phyloP scores from a whole-genome alignment of 2,888 invertebrate species.

The Notodonta dromedarius region DNA sequence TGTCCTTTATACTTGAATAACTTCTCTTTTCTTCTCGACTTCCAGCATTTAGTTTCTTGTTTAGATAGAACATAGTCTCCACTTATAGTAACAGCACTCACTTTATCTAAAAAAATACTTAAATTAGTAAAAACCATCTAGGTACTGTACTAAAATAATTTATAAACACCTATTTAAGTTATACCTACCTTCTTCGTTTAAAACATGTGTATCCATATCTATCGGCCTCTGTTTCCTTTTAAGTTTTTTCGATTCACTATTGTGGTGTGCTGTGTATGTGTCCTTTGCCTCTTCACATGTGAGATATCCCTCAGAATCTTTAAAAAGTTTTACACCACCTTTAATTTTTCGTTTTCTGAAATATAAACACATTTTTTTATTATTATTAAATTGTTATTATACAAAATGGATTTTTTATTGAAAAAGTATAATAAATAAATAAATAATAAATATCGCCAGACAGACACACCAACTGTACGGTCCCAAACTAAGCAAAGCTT shows the following conservation, averaged over 20 bases:
- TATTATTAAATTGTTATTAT: too few relatives aligned
- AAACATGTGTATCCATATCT: constrained; percentile 38
- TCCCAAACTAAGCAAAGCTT: too few relatives aligned
- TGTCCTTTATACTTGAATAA: constrained; percentile 73
- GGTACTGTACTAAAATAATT: neutral
- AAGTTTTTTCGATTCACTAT: constrained; percentile 58
- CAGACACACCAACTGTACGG: too few relatives aligned
- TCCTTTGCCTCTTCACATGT: constrained; percentile 65
- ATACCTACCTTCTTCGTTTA: constrained; percentile 54
- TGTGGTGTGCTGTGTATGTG: constrained; percentile 62
- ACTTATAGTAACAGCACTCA: constrained; percentile 63
- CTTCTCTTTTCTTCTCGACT: constrained; percentile 80
- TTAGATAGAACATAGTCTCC: constrained; percentile 76
- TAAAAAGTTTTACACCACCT: constrained; percentile 79
- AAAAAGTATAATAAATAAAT: too few relatives aligned
- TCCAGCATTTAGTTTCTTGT: constrained; percentile 80
- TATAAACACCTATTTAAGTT: neutral
- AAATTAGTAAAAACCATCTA: constrained; percentile 4
- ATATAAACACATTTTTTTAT: constrained; percentile 10
- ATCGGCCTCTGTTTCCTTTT: constrained; percentile 48
- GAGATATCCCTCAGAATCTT: constrained; percentile 65
- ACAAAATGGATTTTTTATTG: too few relatives aligned
- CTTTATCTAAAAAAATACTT: constrained; percentile 60
- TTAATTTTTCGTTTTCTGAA: constrained; percentile 66
- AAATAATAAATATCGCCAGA: too few relatives aligned